Evolutionary conservation across 2,888 invertebrate genomes (phyloP), one percentile per base, ranked within the genome.

Genomic region (Pterobdella sp.): DNA sequence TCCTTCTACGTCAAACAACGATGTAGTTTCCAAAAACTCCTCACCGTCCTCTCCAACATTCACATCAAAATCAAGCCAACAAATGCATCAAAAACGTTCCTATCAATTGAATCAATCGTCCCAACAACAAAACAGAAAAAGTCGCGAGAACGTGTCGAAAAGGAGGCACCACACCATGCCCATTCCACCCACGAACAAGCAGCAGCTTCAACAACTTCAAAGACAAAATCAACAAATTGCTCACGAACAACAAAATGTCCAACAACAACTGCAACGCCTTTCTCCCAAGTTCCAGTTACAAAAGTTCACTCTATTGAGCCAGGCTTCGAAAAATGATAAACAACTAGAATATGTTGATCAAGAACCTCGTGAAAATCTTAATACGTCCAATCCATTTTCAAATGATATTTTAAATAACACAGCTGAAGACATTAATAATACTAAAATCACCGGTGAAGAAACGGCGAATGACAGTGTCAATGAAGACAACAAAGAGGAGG

Each of bases 101-200:
- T 3, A 14, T 26, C 60, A 56, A 18, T 3, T 26, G 26, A 22
- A 56, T 26, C 60, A 56, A 56, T n/a, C 4, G 3, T 3, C 4
- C 4, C 60, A 56, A 18, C 60, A 56, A 56, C 60, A 56, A 22
- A 22, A 56, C n/a, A 4, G 60, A 56, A 56, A 26, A 56, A 56
- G 26, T 26, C 18, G 60, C 18, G 60, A 56, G 4, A 56, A 56
- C 60, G n/a, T 56, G 18, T 26, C 60, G 26, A 56, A 56, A n/a
- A 56, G 60, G 26, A 56, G 60, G n/a, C 60, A 56, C 60, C 60
- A 56, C 60, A 56, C 60, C 26, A 56, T 56, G 18, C 60, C 60
- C 4, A 56, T 26, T 4, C 26, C 60, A 18, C 60, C 60, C 3
- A 56, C 60, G 26, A 56, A 56, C 60, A 56, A 56, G n/a, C 60